Percentiles rank a stretch among this genome's conserved stretches.
Evolutionary conservation across 1,140 invertebrate genomes (phyloP).

Genomic region (Megalopta genalis): DNA sequence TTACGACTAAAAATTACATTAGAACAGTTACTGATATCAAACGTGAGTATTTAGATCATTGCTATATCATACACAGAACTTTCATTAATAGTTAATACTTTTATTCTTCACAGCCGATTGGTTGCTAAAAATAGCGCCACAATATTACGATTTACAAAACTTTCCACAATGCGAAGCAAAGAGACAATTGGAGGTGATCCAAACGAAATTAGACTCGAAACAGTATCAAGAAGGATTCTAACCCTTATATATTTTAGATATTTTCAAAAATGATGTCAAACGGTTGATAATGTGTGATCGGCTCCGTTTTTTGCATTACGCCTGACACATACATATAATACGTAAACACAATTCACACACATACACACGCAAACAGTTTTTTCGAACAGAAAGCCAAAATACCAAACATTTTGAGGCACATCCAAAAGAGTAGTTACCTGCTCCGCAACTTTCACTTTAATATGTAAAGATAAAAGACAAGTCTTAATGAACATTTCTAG

Average conservation of each 20-base stretch:
- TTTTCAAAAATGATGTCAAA: conserved; percentile 57
- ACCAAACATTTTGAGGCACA: conserved; percentile 31
- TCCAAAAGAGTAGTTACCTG: conserved; percentile 15
- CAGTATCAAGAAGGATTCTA: conserved; percentile 94
- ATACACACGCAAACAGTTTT: not conserved
- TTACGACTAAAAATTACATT: conserved; percentile 99
- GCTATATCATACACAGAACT: not conserved
- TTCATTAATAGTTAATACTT: conserved; percentile 41
- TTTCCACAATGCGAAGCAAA: conserved; percentile 99
- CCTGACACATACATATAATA: conserved; percentile 11
- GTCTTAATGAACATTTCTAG: conserved; percentile 48
- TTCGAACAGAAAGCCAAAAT: conserved; percentile 43
- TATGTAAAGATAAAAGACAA: conserved; percentile 39
- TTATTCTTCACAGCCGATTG: conserved; percentile 88
- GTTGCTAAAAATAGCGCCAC: conserved; percentile 96
- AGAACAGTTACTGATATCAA: conserved; percentile 99
- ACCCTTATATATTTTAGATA: conserved; percentile 69
- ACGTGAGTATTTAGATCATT: conserved; percentile 84
- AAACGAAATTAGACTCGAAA: conserved; percentile 90
- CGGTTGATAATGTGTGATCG: conserved; percentile 50
- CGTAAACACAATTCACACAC: too few species aligned
- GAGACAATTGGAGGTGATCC: conserved; percentile 92
- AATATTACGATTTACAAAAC: conserved; percentile 98
- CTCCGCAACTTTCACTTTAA: conserved; percentile 42
- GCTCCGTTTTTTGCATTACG: conserved; percentile 35